These are phyloP conservation scores for Prorops nasuta DNA, from an alignment of 1,140 invertebrate genomes.

Conservation along the genomic window DNA sequence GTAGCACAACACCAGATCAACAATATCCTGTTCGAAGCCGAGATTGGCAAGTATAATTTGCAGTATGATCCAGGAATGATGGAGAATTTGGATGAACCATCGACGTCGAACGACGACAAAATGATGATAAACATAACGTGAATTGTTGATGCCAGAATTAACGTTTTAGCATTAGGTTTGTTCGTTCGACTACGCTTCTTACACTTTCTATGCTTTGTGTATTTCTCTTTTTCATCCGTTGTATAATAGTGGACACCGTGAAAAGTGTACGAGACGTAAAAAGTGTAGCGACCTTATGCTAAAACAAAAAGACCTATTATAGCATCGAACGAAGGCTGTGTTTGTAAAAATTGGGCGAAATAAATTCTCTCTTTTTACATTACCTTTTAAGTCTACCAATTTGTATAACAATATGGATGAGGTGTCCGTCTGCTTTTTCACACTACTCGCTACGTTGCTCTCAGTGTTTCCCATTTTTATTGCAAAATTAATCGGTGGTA, in stretches of 20 bases:
- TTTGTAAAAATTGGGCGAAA: neutral
- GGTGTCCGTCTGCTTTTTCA: constrained; percentile 87
- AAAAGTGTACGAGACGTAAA: no score
- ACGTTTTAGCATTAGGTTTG: neutral
- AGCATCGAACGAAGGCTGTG: no score
- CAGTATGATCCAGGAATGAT: constrained; percentile 1
- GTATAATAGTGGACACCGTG: no score
- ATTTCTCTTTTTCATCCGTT: no score
- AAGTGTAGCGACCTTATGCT: no score
- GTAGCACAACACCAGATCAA: constrained; percentile 20
- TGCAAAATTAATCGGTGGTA: no score
- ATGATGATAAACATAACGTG: constrained; percentile 8
- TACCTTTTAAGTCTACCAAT: constrained; percentile 83
- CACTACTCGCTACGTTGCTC: constrained; percentile 87
- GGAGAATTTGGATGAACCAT: constrained; percentile 12
- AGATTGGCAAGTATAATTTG: constrained; percentile 17
- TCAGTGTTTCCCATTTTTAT: constrained; percentile 85
- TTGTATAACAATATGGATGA: constrained; percentile 80
- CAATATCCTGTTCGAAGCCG: constrained; percentile 19
- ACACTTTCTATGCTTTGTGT: no score
- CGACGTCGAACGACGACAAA: constrained; percentile 15
- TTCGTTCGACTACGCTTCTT: no score
- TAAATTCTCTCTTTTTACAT: constrained; percentile 10
- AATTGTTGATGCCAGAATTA: neutral
- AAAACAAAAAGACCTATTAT: no score